Base-by-base conservation (phyloP, 2,797 vertebrate species). In the Peromyscus aztecus region DNA sequence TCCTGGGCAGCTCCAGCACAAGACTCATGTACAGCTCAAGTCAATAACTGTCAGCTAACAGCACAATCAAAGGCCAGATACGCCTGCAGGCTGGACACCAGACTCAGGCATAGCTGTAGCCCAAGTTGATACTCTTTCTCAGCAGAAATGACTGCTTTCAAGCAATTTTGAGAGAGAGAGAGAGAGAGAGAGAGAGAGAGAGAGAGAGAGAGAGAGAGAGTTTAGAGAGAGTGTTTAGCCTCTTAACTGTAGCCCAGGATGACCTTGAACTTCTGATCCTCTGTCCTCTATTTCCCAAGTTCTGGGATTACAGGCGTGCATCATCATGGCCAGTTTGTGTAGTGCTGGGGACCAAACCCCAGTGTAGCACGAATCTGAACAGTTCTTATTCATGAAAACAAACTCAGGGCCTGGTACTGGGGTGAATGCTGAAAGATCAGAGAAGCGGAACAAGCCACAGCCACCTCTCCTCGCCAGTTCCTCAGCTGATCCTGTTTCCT, bases 31-130 rank as follows among this genome's bases (percentile, higher is more conserved):
- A 27, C 71, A 83, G 29, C 65, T 75, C 80, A 37, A 78, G 43
- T 87, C 87, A 94, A 92, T 89, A 92, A 94, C 65, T 73, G 87
- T 92, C 85, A 91, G 86, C n/a, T 85, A 65, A 91, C 27, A 14
- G 29, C 37, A 57, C 49, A 83, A 65, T 71, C 57, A 88, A 49
- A 81, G 75, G 57, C 65, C 65, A n/a, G 65, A 65, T 57, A 65
- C 2, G 78, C 61, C 77, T 6, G 1, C 4, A 6, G 69, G 14
- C 4, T 24, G 69, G 73, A 71, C 27, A 21, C 19, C 34, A 29
- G 49, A 34, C 57, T 91, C 65, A 17, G 7, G 4, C 5, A 4
- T 1, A n/a, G 40, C 46, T 55, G 67, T 29, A 91, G 40, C 59
- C n/a, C 49, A 55, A n/a, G 43, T 55, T 76, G 31, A 29, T 34